Conservation (phyloP, 2,888 invertebrate species). For the Cephus rjabovi region DNA sequence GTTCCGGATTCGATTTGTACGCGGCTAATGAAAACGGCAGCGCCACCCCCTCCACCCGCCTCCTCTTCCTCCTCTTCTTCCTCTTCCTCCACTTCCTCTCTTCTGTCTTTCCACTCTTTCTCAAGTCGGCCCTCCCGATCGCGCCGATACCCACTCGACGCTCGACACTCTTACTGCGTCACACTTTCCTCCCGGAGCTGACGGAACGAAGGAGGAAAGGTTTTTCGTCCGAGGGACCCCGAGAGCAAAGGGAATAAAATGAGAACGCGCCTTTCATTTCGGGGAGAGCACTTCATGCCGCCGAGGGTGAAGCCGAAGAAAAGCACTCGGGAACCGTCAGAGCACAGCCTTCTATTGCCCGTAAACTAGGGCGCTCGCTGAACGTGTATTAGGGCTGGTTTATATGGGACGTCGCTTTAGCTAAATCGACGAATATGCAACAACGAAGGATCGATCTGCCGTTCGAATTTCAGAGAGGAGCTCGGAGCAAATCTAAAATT, state of each 20-base stretch:
- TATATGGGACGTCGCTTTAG: not conserved
- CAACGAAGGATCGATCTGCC: not conserved
- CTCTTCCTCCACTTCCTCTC: not conserved
- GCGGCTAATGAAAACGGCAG: not conserved
- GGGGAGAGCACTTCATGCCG: slow-evolving; percentile 10
- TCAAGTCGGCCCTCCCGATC: slow-evolving; percentile 11
- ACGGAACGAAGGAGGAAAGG: not conserved
- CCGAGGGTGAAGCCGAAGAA: not conserved
- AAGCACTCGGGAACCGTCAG: not conserved
- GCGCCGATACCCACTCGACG: slow-evolving; percentile 2
- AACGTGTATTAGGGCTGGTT: not conserved
- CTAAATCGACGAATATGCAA: not conserved
- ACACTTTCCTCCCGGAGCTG: not conserved
- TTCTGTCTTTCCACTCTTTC: not conserved
- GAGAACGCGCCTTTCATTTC: slow-evolving; percentile 44
- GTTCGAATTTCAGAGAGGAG: not conserved
- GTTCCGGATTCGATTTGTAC: not conserved
- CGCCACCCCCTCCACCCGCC: not conserved
- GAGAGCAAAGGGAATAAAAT: slow-evolving; percentile 38
- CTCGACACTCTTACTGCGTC: not conserved
- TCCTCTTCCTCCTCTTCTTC: slow-evolving; percentile 9
- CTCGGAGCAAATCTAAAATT: not conserved
- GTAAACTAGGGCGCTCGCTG: not conserved
- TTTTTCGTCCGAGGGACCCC: too few relatives aligned
- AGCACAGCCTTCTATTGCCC: not conserved